Conservation (phyloP, 2,113 vertebrate species). For the Chrysochloris asiatica region DNA sequence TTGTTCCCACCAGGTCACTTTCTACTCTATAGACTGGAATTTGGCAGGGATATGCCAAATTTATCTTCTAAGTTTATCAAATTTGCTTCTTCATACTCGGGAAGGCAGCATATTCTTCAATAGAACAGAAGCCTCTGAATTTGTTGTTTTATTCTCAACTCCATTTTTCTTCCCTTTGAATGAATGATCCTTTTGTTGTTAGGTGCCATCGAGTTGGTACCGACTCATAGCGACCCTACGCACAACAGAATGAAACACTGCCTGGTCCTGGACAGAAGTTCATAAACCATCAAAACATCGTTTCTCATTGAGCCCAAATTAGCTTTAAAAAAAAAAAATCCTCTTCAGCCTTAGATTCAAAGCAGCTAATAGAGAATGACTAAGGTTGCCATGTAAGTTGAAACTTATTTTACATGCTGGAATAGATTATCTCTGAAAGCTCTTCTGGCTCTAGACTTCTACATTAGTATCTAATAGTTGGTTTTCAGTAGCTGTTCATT, state of each 20-base stretch:
- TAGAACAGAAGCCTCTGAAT: neutral
- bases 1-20: neutral
- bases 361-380: neutral
- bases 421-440: neutral
- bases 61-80: neutral
- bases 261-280: neutral
- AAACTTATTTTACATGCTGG: neutral
- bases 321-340: neutral
- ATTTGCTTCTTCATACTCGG: neutral
- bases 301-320: neutral
- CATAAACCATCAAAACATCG: neutral
- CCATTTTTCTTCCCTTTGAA: neutral
- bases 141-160: neutral
- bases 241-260: too few species aligned
- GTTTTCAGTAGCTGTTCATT: neutral
- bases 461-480: neutral
- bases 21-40: neutral
- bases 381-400: neutral
- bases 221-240: too few species aligned
- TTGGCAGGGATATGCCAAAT: neutral
- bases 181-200: too few species aligned
- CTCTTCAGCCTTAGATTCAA: slow-evolving; percentile 6
- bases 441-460: slow-evolving; percentile 23
- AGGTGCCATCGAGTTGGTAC: too few species aligned
- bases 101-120: neutral